Evolutionary conservation across 2,797 vertebrate genomes (phyloP).

Genomic region (Melanotaenia nigrans): DNA sequence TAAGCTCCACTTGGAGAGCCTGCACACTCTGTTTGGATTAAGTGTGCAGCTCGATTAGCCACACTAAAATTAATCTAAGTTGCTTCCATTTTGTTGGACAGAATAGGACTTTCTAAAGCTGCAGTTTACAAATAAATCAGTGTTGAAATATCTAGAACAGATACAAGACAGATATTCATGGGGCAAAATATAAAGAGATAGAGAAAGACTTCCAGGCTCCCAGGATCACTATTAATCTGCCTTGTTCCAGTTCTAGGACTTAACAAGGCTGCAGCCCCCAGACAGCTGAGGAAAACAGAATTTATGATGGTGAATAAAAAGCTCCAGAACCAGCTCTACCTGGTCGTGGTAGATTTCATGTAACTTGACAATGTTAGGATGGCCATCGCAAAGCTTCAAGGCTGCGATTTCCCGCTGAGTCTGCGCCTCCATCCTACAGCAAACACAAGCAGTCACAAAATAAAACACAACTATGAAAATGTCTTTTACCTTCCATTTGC

Average conservation of each 20-base stretch:
- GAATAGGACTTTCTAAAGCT: conserved; percentile 55
- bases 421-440: conserved; percentile 94
- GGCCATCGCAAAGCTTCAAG: conserved; percentile 94
- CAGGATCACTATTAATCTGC: conserved; percentile 65
- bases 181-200: conserved; percentile 42
- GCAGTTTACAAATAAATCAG: conserved; percentile 54
- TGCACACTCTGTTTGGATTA: conserved; percentile 37
- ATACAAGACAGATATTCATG: conserved; percentile 41
- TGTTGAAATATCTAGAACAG: conserved; percentile 44
- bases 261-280: conserved; percentile 61
- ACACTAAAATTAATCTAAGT: conserved; percentile 47
- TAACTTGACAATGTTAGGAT: conserved; percentile 96
- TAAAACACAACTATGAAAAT: conserved; percentile 8
- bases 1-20: conserved; percentile 40
- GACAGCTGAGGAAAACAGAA: conserved; percentile 29
- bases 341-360: conserved; percentile 97
- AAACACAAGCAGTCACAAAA: conserved; percentile 23
- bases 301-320: conserved; percentile 5
- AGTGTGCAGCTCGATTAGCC: conserved; percentile 52
- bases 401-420: conserved; percentile 96
- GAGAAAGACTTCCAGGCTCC: conserved; percentile 46
- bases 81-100: conserved; percentile 40
- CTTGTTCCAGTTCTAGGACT: conserved; percentile 71
- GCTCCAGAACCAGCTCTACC: conserved; percentile 75
- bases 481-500: neutral